A percentile compares a stretch with the other conserved stretches of the same genome.
Evolutionary conservation across 2,113 vertebrate species (phyloP).

Genomic region (Notechis scutatus): DNA sequence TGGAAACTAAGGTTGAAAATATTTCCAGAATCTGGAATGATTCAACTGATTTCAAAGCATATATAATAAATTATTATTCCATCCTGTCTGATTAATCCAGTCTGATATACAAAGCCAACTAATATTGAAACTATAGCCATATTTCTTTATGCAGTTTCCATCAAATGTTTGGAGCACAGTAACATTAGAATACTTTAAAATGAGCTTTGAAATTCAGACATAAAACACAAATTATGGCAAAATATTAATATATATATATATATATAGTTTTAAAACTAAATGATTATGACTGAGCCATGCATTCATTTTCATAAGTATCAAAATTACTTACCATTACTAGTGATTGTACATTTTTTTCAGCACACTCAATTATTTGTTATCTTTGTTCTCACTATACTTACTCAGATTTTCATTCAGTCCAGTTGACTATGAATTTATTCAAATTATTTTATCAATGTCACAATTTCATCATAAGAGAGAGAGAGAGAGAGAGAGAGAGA

Average conservation of each 20-base stretch:
- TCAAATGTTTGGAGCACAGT: background rate
- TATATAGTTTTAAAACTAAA: background rate
- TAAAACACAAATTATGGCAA: background rate
- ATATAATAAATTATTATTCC: background rate
- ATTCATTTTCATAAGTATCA: background rate
- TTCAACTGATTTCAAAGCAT: background rate
- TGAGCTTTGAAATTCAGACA: background rate
- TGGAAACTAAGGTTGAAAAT: background rate
- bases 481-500: too few relatives aligned
- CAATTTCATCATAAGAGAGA: background rate
- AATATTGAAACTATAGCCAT: background rate
- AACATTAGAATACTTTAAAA: background rate
- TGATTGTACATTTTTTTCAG: background rate
- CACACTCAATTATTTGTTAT: background rate
- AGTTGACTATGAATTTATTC: background rate
- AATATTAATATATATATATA: background rate
- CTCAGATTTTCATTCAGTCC: background rate
- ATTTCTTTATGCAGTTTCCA: background rate
- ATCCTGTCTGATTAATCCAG: background rate
- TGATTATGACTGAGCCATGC: background rate
- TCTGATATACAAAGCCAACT: background rate
- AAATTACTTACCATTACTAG: background rate
- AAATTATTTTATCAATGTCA: background rate
- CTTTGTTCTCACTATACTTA: background rate
- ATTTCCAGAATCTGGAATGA: conserved; percentile 1